Evolutionary conservation across 2,113 vertebrate genomes (phyloP), one percentile per base, ranked within the genome.

Genomic region (Rhea americana): DNA sequence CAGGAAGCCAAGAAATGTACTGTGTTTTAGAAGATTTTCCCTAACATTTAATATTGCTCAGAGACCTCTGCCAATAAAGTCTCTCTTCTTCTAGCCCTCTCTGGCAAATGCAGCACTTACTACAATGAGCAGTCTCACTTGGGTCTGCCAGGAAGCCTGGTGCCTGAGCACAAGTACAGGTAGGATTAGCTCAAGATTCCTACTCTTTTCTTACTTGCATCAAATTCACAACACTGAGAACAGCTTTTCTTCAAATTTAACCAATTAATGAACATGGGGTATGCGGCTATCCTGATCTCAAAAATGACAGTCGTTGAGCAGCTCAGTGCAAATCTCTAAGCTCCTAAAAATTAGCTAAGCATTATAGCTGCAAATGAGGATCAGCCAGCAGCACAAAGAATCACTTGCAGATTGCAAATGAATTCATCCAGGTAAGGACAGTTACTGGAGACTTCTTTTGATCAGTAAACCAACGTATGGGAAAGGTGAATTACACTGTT

Each of bases 1-100:
- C 0, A 59, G 30, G 35, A 89, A 85, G 47, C 55, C 24, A 87
- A 76, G 30, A 58, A 73, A 5, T 22, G 39, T 18, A 70, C 59
- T 32, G 45, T 58, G 22, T 45, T 89, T 58, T 67, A 66, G 79
- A 94, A 85, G 75, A 76, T 79, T 73, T 79, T 72, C 87, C 25
- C 4, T 50, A 73, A 43, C 41, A 45, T 39, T 78, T 4, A 7
- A 45, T 19, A 39, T 7, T 48, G 85, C 74, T 88, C 30, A 81
- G 73, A 88, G 61, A 43, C 15, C 19, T 51, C 58, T 85, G 78
- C 45, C 79, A 66, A 32, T 67, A 7, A 32, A 0, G 20, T 21
- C 53, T 68, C 62, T 51, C 62, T 51, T 58, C 77, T 75, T 77
- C 9, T 10, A n/a, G 37, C 56, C 51, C 59, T 78, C 28, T 5